These are phyloP conservation scores for Esox lucius DNA, from an alignment of 2,797 vertebrate genomes.

Conservation along the genomic window DNA sequence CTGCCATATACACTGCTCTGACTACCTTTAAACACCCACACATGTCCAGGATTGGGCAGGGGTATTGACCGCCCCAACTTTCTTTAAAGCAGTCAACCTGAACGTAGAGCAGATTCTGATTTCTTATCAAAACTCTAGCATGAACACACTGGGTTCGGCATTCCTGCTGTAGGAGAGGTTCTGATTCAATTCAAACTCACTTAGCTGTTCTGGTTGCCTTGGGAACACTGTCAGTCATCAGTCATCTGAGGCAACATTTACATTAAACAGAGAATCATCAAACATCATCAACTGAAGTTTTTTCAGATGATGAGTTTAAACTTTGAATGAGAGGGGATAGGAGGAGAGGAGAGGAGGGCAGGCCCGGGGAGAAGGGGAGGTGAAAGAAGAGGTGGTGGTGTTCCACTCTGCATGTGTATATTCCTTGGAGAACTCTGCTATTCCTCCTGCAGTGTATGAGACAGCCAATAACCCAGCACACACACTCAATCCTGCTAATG, in stretches of 20 bases:
- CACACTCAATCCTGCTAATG: slow-evolving; percentile 49
- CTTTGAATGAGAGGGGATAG: not conserved
- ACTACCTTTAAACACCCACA: slow-evolving; percentile 19
- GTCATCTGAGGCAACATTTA: not conserved
- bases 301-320: slow-evolving; percentile 3
- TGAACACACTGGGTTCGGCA: not conserved
- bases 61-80: not conserved
- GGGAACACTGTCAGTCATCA: not conserved
- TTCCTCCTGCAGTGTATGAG: slow-evolving; percentile 27
- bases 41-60: not conserved
- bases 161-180: not conserved
- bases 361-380: slow-evolving; percentile 39
- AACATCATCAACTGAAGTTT: not conserved
- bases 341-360: slow-evolving; percentile 43
- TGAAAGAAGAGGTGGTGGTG: slow-evolving; percentile 7
- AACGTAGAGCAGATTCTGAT: not conserved
- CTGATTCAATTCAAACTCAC: not conserved
- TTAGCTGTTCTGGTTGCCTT: not conserved
- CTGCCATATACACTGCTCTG: not conserved
- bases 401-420: not conserved
- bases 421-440: slow-evolving; percentile 8
- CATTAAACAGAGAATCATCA: not conserved
- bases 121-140: not conserved
- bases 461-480: slow-evolving; percentile 23
- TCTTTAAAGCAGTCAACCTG: not conserved